Evolutionary conservation across 1,140 invertebrate species (phyloP), one percentile per base, ranked within the genome.

Genomic region (Papilio aristodemus): DNA sequence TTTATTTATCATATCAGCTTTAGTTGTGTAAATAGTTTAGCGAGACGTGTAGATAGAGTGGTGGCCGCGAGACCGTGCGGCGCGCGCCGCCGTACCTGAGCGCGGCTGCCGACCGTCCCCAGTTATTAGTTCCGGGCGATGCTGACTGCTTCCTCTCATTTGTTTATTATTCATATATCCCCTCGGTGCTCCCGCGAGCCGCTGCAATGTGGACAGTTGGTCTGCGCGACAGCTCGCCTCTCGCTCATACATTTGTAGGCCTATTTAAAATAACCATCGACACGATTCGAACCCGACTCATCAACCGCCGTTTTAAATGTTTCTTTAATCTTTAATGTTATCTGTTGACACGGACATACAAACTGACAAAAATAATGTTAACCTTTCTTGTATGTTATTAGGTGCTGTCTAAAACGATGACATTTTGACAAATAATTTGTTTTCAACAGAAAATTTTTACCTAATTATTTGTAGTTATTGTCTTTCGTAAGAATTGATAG

Each of bases 1-100:
- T 85, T 90, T 87, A 87, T 88, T 87, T 87, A 86, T 88, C 80
- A 80, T 86, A 87, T 85, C 80, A 83, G 71, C 71, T 79, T 83
- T 83, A 84, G 77, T 82, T 89, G 80, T 85, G 75, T 83, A 75
- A 77, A 80, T 70, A 72, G 58, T 68, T 79, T 74, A 79, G 76
- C 38, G 57, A 72, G 80, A n/a, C n/a, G 69, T 78, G 71, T 74
- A 70, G 59, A 73, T 74, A 83, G 43, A 72, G 71, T 67, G 11
- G 19, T 10, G 10, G 27, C 2, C 27, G 27, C 27, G 27, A 6
- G 27, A 6, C 27, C 27, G 27, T 6, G 27, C 27, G 27, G 27
- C 2, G 27, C 27, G 2, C 2, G 27, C 27, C 27, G 27, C 2
- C 6, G 27, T 32, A 32, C 27, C 27, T 32, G 62, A 72, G 50